Evolutionary conservation across 2,888 invertebrate genomes (phyloP).

Genomic region (Allophyes oxyacanthae): DNA sequence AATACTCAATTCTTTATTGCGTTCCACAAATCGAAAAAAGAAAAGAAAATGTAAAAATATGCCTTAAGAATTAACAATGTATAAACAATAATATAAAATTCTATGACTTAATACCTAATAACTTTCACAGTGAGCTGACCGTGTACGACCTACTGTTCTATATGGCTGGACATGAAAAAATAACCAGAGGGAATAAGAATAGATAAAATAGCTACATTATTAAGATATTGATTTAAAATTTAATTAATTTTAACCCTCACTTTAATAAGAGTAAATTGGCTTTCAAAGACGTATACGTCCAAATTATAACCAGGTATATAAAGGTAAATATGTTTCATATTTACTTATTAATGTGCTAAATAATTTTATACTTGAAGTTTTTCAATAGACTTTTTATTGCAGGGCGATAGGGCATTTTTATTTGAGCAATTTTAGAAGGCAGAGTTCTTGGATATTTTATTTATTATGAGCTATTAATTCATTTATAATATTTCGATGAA

Average conservation of each 20-base stretch:
- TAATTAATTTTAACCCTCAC: slow-evolving; percentile 3
- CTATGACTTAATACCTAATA: too few relatives aligned
- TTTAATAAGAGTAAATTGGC: slow-evolving; percentile 17
- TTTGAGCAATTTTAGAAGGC: slow-evolving; percentile 36
- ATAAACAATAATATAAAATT: too few relatives aligned
- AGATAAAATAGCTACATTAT: neutral
- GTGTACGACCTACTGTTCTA: too few relatives aligned
- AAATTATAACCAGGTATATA: slow-evolving; percentile 22
- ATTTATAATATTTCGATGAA: too few relatives aligned
- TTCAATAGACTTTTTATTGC: slow-evolving; percentile 5
- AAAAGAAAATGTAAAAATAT: too few relatives aligned
- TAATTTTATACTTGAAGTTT: neutral
- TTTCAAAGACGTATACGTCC: neutral
- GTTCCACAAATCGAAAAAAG: too few relatives aligned
- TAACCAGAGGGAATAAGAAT: neutral
- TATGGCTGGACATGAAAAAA: slow-evolving; percentile 3
- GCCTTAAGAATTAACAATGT: too few relatives aligned
- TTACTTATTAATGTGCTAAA: neutral
- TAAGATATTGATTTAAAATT: slow-evolving; percentile 19
- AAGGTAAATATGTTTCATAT: slow-evolving; percentile 22
- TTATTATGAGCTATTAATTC: too few relatives aligned
- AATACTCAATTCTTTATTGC: too few relatives aligned
- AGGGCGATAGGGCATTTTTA: slow-evolving; percentile 8
- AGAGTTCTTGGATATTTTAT: too few relatives aligned
- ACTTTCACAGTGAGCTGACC: too few relatives aligned